Conservation (phyloP, 64 coral and sea anemone genomes). For the Astreopora myriophthalma region DNA sequence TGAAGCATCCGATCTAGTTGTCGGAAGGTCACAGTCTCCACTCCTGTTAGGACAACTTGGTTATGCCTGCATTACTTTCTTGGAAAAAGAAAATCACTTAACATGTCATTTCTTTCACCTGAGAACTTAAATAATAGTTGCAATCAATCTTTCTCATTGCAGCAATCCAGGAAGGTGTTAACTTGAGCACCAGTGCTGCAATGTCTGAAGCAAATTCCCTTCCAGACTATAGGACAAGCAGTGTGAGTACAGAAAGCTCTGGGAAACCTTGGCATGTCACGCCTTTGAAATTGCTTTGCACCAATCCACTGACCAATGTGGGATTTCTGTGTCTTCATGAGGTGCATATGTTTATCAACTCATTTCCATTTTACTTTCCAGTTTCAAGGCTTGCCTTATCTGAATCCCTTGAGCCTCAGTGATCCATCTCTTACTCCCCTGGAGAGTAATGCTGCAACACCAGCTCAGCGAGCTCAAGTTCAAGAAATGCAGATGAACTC, state of each 20-base stretch:
- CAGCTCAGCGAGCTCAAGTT: constrained; percentile 70
- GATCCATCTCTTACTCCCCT: constrained; percentile 70
- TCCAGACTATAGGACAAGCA: constrained; percentile 75
- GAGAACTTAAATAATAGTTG: no score
- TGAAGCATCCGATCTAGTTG: no score
- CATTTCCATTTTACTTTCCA: background rate
- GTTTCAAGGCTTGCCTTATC: constrained; percentile 84
- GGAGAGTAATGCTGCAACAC: constrained; percentile 56
- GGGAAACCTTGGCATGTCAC: background rate
- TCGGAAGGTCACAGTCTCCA: no score
- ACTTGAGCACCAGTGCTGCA: constrained; percentile 59
- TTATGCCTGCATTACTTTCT: no score
- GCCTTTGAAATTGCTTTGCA: no score
- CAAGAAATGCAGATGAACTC: constrained; percentile 88
- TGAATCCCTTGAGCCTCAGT: constrained; percentile 71
- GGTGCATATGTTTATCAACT: background rate
- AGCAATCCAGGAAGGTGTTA: constrained; percentile 80
- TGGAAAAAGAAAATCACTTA: background rate
- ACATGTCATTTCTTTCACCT: no score
- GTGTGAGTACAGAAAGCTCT: constrained; percentile 52
- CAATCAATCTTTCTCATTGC: background rate
- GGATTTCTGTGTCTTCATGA: background rate
- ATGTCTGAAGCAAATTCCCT: constrained; percentile 82
- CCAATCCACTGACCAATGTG: no score
- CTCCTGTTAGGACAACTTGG: no score